Evolutionary conservation across 2,113 vertebrate species (phyloP), one percentile per base, ranked within the genome.

Genomic region (Bufo bufo): DNA sequence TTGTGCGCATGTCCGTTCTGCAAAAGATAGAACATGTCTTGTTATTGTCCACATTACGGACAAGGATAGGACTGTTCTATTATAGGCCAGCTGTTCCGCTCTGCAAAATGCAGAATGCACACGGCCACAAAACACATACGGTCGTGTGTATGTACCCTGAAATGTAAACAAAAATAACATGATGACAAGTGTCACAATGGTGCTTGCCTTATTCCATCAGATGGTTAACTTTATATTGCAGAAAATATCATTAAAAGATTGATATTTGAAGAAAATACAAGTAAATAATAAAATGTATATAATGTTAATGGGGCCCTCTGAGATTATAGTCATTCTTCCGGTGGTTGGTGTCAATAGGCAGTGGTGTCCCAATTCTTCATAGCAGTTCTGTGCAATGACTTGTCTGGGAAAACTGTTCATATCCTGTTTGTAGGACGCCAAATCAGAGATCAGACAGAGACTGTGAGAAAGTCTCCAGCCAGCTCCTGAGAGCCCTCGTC

Each of bases 371-470:
- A 13, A n/a, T 33, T 16, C 16, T 77, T 23, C 12, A 50, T 52
- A 20, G 61, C 23, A 56, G 33, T 17, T 63, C 63, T 77, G 13
- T 59, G n/a, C 52, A 43, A 71, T 82, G 86, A 56, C 52, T 33
- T 23, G 86, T 74, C 65, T 83, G 87, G 87, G 87, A 88, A 87
- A 88, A 84, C 61, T 65, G 14, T 65, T 88, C 47, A 88, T 84
- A 84, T 88, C 87, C 87, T 88, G 80, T 84, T 84, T 84, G 81
- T 59, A 77, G 77, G 47, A 77, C 61, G 61, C 81, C 81, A 84
- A 59, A 88, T 66, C 45, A 75, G 65, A 77, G 86, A 82, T 88
- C 80, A 88, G 56, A 56, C 80, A 88, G 81, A 88, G 69, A 72
- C 63, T 88, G 87, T 88, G 87, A 83, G 87, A 84, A 77, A 77